These are phyloP conservation scores for Tachina lurida DNA, from an alignment of 2,888 invertebrate species.

Conservation along the genomic window DNA sequence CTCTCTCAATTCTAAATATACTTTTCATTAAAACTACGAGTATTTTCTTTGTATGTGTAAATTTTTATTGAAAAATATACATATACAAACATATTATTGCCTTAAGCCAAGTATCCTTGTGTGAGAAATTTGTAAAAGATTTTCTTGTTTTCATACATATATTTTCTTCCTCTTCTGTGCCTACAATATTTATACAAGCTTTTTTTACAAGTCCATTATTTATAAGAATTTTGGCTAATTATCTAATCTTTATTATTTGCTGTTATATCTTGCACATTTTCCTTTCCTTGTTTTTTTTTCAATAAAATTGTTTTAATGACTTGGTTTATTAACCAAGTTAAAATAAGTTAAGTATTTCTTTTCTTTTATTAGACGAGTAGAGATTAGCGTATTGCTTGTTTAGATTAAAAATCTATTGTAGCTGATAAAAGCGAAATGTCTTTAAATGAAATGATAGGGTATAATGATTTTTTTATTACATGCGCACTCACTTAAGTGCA, in stretches of 20 bases:
- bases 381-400: background rate
- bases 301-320: constrained; percentile 14
- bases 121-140: constrained; percentile 17
- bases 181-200: constrained; percentile 18
- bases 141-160: background rate
- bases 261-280: background rate
- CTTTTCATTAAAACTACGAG: constrained; percentile 8
- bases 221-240: constrained; percentile 43
- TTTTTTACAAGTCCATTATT: constrained; percentile 25
- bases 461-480: background rate
- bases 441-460: background rate
- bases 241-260: constrained; percentile 38
- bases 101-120: constrained; percentile 33
- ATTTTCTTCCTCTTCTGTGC: background rate
- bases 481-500: background rate
- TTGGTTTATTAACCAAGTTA: constrained; percentile 5
- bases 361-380: background rate
- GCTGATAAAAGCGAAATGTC: background rate
- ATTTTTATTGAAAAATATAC: constrained; percentile 16
- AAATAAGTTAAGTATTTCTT: constrained; percentile 12
- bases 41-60: constrained; percentile 2
- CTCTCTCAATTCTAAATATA: constrained; percentile 20
- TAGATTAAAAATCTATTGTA: background rate
- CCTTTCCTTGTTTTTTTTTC: background rate
- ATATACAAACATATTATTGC: constrained; percentile 20